Evolutionary conservation across 2,888 invertebrate genomes (phyloP), one percentile per base, ranked within the genome.

Genomic region (Tineola bisselliella): DNA sequence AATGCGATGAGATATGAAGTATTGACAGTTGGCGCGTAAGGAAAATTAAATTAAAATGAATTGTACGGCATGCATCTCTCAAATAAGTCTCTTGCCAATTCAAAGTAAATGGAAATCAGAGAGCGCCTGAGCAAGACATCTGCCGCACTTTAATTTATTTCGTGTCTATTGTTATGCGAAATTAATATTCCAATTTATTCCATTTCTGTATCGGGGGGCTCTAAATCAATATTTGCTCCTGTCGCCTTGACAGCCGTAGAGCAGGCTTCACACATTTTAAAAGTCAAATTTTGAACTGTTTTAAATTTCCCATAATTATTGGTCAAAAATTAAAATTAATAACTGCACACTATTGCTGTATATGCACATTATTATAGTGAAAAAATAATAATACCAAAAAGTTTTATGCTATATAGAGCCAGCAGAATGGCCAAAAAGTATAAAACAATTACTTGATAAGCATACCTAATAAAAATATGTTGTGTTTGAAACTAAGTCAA

Each of bases 171-270:
- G 86, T 84, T 79, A 78, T 81, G 82, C 80, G 74, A 79, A 84
- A 87, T 87, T 87, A 87, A 86, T 87, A 87, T 86, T 86, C 84
- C 80, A 84, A 86, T 84, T 84, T 84, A 86, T 86, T 86, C 84
- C 80, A 80, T 79, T 81, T 81, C 78, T 77, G 79, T 83, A 84
- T 81, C 76, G 77, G 75, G 78, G 78, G 77, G 75, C 71, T 76
- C 76, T 76, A 76, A 79, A 86, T 84, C 84, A 84, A 84, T 86
- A 84, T 81, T 81, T 76, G 75, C 72, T 70, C 73, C 74, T 30
- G 13, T 48, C 54, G 18, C 54, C 25, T 12, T 54, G 54, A 25
- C 6, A 8, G 10, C 48, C 10, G 3, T 6, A 15, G 15, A 48
- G 3, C 10, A n/a, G 3, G 38, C 38, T 38, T 25, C 6, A 25